Percentiles rank a stretch among this genome's conserved stretches.
Evolutionary conservation across 2,888 invertebrate species (phyloP).

Genomic region (Parthenolecanium corni): DNA sequence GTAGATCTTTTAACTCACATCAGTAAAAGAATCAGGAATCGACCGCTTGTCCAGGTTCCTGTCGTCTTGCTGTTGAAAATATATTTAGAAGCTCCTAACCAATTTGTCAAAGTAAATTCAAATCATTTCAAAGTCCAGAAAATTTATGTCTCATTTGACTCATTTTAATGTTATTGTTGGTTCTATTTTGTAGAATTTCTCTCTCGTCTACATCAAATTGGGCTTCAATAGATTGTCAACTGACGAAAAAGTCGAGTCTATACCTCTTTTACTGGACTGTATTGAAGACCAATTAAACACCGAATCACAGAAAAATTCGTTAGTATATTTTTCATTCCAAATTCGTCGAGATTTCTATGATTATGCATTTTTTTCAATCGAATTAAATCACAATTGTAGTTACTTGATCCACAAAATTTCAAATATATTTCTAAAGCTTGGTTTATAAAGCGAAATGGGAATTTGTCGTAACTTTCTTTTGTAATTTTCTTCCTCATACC

Average conservation of each 20-base stretch:
- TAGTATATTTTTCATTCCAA: background rate
- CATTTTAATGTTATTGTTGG: background rate
- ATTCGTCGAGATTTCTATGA: no score
- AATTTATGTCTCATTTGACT: background rate
- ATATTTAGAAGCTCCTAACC: conserved; percentile 44
- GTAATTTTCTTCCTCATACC: no score
- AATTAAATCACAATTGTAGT: no score
- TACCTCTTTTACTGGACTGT: conserved; percentile 62
- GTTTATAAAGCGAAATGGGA: no score
- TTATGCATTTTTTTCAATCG: no score
- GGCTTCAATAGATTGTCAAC: conserved; percentile 71
- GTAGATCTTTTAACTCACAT: conserved; percentile 87
- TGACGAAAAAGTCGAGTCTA: conserved; percentile 60
- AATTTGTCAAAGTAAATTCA: conserved; percentile 54
- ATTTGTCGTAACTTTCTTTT: no score
- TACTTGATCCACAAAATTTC: no score
- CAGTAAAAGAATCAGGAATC: conserved; percentile 75
- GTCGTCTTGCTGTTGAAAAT: conserved; percentile 53
- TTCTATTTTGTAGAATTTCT: conserved; percentile 62
- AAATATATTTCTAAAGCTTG: no score
- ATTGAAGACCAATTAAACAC: conserved; percentile 45
- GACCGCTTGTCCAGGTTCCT: conserved; percentile 72
- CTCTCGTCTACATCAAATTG: conserved; percentile 84
- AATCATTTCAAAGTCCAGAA: background rate
- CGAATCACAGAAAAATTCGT: conserved; percentile 62